A percentile compares a stretch with the other conserved stretches of the same genome.
Evolutionary conservation across 37 sponge, comb jelly and placozoan genomes (phyloP).

Genomic region (Cliona cf. orientalis): DNA sequence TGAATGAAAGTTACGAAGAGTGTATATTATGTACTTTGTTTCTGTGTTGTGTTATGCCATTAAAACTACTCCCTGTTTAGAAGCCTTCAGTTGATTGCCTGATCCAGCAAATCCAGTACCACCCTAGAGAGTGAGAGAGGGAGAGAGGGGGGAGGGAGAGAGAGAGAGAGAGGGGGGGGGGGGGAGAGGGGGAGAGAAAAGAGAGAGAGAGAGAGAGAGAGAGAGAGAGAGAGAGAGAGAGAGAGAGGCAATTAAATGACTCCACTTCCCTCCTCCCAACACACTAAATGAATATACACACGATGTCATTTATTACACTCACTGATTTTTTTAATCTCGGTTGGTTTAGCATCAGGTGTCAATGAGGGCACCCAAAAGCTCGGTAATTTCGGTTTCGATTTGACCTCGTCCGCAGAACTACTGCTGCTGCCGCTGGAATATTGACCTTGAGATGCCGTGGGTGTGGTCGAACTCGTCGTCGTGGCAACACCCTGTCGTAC

Average conservation of each 20-base stretch:
- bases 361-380: conserved; percentile 96
- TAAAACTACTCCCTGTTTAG: conserved; percentile 76
- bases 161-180: too few species aligned
- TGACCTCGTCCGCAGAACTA: neutral
- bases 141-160: too few species aligned
- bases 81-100: conserved; percentile 72
- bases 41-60: too few species aligned
- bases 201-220: too few species aligned
- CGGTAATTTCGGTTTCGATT: conserved; percentile 56
- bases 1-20: too few species aligned
- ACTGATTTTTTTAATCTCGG: conserved; percentile 86
- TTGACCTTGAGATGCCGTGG: neutral
- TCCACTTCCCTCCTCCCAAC: too few species aligned
- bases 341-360: conserved; percentile 78
- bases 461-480: neutral
- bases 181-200: too few species aligned
- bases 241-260: too few species aligned
- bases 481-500: too few species aligned
- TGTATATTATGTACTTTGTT: too few species aligned
- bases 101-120: conserved; percentile 83
- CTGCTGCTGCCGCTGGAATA: neutral
- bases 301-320: conserved; percentile 22
- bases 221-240: conserved; percentile 8
- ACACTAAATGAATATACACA: too few species aligned
- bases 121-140: conserved; percentile 68